Evolutionary conservation across 2,888 invertebrate species (phyloP).

Genomic region (Neoaliturus tenellus): DNA sequence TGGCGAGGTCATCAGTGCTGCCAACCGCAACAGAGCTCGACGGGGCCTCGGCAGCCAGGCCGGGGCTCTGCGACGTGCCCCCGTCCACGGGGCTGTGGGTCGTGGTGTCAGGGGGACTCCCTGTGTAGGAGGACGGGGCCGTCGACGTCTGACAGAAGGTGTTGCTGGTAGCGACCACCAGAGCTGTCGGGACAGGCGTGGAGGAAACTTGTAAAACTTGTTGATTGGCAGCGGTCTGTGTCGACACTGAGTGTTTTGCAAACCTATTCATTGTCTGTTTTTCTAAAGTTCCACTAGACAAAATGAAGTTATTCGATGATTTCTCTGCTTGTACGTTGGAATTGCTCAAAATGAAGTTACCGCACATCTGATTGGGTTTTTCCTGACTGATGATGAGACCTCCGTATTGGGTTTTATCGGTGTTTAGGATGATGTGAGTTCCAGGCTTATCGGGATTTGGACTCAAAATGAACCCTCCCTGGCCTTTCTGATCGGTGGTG

Average conservation of each 20-base stretch:
- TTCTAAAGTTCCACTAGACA: slow-evolving; percentile 61
- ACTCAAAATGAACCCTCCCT: slow-evolving; percentile 66
- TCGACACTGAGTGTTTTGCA: slow-evolving; percentile 83
- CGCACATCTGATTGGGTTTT: slow-evolving; percentile 63
- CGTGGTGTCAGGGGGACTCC: slow-evolving; percentile 89
- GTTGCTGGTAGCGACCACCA: slow-evolving; percentile 67
- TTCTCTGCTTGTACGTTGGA: slow-evolving; percentile 62
- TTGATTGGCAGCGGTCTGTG: slow-evolving; percentile 78
- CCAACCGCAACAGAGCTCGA: slow-evolving; percentile 64
- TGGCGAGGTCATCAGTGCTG: slow-evolving; percentile 70
- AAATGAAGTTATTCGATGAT: slow-evolving; percentile 59
- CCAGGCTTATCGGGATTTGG: slow-evolving; percentile 65
- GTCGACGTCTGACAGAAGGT: slow-evolving; percentile 71
- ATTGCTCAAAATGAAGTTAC: slow-evolving; percentile 66
- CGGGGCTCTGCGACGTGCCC: slow-evolving; percentile 61
- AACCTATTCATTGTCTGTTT: slow-evolving; percentile 62
- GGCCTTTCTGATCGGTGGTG: slow-evolving; percentile 66
- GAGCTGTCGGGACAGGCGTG: slow-evolving; percentile 69
- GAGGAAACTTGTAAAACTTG: slow-evolving; percentile 67
- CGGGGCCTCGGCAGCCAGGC: slow-evolving; percentile 58
- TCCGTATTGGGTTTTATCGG: slow-evolving; percentile 60
- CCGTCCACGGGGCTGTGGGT: slow-evolving; percentile 86
- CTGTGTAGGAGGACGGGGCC: slow-evolving; percentile 69
- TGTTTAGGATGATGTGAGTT: slow-evolving; percentile 64
- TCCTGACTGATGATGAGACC: slow-evolving; percentile 66